Conservation (phyloP, 2,113 vertebrate genomes). For the Potamarius usumacintae region DNA sequence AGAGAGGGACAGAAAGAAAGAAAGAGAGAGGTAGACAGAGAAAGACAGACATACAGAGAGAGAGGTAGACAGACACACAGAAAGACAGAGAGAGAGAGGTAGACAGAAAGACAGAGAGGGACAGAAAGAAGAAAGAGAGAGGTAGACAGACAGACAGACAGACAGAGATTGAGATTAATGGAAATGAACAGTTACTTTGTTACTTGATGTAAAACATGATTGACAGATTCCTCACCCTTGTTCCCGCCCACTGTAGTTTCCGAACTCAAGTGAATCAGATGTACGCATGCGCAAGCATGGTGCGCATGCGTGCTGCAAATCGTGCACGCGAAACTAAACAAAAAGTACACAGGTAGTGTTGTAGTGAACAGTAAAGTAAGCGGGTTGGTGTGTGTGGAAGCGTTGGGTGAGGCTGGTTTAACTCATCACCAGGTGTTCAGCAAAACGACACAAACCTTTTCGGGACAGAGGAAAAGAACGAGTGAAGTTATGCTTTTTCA, state of each 20-base stretch:
- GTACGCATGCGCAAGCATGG: neutral
- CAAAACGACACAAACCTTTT: neutral
- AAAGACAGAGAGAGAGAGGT: neutral
- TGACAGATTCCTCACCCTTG: neutral
- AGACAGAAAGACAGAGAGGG: no score
- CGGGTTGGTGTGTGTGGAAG: no score
- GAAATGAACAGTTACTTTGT: neutral
- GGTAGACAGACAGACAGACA: no score
- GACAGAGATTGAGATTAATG: neutral
- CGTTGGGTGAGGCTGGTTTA: fast-evolving
- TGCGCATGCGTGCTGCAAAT: neutral
- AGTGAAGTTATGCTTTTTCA: neutral
- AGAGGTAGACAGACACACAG: neutral
- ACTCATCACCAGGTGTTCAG: neutral
- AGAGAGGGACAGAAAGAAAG: neutral
- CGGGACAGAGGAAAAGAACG: no score
- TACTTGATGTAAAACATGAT: neutral
- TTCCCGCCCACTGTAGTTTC: neutral
- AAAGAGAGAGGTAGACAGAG: no score
- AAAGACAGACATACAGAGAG: neutral
- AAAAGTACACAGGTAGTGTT: no score
- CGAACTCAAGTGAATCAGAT: neutral
- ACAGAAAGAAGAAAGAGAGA: neutral
- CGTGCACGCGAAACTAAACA: no score
- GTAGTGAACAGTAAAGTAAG: fast-evolving